Evolutionary conservation across 2,113 vertebrate genomes (phyloP).

Genomic region (Chloebia gouldiae): DNA sequence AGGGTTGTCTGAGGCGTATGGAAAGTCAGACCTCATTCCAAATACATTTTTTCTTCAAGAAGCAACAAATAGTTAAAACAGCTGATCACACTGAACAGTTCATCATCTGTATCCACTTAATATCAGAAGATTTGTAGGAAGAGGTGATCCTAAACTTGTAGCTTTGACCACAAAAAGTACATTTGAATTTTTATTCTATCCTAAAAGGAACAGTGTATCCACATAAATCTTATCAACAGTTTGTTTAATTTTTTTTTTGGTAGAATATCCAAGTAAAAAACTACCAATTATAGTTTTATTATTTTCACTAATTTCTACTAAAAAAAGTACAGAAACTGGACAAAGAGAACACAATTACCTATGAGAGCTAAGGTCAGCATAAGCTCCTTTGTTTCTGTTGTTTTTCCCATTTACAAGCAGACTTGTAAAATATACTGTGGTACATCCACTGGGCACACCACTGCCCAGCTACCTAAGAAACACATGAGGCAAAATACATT

Average conservation of each 20-base stretch:
- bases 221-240: neutral
- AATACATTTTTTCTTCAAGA: neutral
- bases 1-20: neutral
- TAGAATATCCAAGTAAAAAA: neutral
- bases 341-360: neutral
- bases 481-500: neutral
- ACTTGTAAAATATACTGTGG: neutral
- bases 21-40: neutral
- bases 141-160: neutral
- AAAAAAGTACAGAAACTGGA: neutral
- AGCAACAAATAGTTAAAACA: neutral
- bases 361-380: neutral
- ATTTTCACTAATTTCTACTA: neutral
- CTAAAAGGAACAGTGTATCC: neutral
- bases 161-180: neutral
- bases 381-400: neutral
- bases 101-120: neutral
- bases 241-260: neutral
- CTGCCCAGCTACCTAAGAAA: neutral
- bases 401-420: neutral
- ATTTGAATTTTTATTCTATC: neutral
- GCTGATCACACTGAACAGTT: neutral
- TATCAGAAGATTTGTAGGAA: neutral
- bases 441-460: neutral
- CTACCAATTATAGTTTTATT: neutral